Conservation (phyloP, 2,888 invertebrate species). For the Bombylius discolor region DNA sequence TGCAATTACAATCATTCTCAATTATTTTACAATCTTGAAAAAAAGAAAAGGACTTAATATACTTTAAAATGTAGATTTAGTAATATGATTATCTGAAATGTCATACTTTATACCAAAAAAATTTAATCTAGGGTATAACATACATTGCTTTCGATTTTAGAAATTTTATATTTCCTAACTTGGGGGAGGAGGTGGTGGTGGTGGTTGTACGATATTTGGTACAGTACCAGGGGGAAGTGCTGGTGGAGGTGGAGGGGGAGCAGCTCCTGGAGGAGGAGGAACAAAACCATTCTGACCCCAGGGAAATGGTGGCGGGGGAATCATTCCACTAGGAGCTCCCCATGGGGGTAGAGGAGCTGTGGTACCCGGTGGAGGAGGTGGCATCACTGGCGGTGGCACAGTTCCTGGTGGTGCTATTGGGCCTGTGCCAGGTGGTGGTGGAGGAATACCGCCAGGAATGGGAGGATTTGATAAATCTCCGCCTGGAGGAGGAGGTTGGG, state of each 20-base stretch:
- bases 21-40: too few relatives aligned
- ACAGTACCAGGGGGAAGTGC: constrained; percentile 40
- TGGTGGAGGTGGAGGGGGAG: constrained; percentile 43
- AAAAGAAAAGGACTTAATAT: too few relatives aligned
- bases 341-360: constrained; percentile 22
- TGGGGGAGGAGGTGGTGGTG: constrained; percentile 53
- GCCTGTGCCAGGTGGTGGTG: constrained; percentile 38
- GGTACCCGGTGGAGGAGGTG: constrained; percentile 38
- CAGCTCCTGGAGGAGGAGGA: constrained; percentile 30
- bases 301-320: constrained; percentile 21
- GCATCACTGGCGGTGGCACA: constrained; percentile 22
- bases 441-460: constrained; percentile 22
- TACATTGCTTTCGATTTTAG: too few relatives aligned
- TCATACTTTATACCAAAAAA: too few relatives aligned
- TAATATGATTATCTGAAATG: too few relatives aligned
- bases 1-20: too few relatives aligned
- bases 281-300: constrained; percentile 26
- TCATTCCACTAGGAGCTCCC: constrained; percentile 10
- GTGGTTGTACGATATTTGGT: constrained; percentile 46
- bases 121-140: too few relatives aligned
- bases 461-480: constrained; percentile 23
- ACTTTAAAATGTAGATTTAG: too few relatives aligned
- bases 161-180: constrained; percentile 7
- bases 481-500: constrained; percentile 38
- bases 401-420: constrained; percentile 23